A percentile compares a stretch with the other conserved stretches of the same genome.
Evolutionary conservation across 1,140 invertebrate species (phyloP).

Genomic region (Heterodera schachtii): DNA sequence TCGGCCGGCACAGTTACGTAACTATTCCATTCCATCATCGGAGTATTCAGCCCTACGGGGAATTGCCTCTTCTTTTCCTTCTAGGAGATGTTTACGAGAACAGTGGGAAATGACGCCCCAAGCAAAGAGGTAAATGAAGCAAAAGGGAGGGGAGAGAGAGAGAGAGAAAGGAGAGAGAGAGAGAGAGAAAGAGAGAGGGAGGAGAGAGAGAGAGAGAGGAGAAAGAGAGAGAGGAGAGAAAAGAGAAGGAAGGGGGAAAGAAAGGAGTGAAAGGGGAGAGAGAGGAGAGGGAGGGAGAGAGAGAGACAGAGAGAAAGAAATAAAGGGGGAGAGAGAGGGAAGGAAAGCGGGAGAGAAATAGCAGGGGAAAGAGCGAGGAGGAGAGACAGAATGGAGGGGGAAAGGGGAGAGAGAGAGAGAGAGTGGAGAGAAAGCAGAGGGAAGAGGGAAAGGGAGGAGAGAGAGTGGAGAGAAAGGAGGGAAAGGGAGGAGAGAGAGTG

Average conservation of each 20-base stretch:
- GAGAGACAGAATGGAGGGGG: background rate
- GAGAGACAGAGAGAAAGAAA: too few species aligned
- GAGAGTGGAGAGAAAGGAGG: too few species aligned
- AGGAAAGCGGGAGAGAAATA: background rate
- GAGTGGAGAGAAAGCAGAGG: too few species aligned
- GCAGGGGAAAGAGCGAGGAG: background rate
- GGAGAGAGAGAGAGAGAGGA: too few species aligned
- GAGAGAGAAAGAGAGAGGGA: too few species aligned
- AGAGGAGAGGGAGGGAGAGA: too few species aligned
- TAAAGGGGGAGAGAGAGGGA: too few species aligned
- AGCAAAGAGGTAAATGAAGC: background rate
- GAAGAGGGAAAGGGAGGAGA: too few species aligned
- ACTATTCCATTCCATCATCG: background rate
- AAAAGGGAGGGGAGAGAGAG: background rate
- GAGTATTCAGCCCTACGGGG: background rate
- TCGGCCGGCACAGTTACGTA: constrained; percentile 11
- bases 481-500: too few species aligned
- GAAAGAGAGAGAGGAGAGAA: too few species aligned
- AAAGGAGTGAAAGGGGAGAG: background rate
- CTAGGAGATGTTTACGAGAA: background rate
- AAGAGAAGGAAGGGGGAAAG: background rate
- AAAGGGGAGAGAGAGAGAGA: background rate
- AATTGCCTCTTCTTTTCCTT: background rate
- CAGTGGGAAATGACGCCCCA: background rate
- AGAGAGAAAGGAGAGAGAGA: background rate